phyloP scores from a whole-genome alignment of 2,888 invertebrate species.

The Acronicta psi region DNA sequence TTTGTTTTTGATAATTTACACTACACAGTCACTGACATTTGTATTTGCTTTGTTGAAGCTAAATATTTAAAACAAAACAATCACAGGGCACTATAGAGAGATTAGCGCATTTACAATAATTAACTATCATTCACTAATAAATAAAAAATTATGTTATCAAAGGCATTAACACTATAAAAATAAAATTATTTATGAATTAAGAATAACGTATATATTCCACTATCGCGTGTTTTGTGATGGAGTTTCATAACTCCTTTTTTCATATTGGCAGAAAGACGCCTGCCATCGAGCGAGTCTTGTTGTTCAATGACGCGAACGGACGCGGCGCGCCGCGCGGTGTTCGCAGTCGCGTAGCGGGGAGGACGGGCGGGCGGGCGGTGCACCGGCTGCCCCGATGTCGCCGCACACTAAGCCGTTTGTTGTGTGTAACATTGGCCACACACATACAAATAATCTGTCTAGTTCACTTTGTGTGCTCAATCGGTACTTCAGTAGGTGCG shows the following conservation, averaged over 20 bases:
- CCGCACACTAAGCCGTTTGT: slow-evolving; percentile 75
- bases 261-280: slow-evolving; percentile 88
- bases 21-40: slow-evolving; percentile 81
- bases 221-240: slow-evolving; percentile 85
- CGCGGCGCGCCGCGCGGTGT: slow-evolving; percentile 73
- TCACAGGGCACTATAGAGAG: slow-evolving; percentile 84
- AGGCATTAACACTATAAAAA: slow-evolving; percentile 87
- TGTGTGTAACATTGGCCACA: slow-evolving; percentile 71
- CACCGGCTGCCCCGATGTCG: slow-evolving; percentile 88
- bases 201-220: slow-evolving; percentile 86
- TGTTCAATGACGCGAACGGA: slow-evolving; percentile 88
- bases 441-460: slow-evolving; percentile 81
- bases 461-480: slow-evolving; percentile 82
- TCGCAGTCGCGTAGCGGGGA: slow-evolving; percentile 87
- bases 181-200: slow-evolving; percentile 85
- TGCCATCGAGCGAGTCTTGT: slow-evolving; percentile 88
- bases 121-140: slow-evolving; percentile 88
- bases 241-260: slow-evolving; percentile 85
- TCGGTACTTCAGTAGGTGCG: slow-evolving; percentile 73
- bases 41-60: slow-evolving; percentile 72
- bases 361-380: slow-evolving; percentile 82
- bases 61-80: slow-evolving; percentile 83
- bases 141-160: slow-evolving; percentile 81
- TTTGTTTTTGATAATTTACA: slow-evolving; percentile 68
- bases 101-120: slow-evolving; percentile 84